Base-by-base conservation (phyloP, 2,113 vertebrate genomes). In the Xerus inauris region DNA sequence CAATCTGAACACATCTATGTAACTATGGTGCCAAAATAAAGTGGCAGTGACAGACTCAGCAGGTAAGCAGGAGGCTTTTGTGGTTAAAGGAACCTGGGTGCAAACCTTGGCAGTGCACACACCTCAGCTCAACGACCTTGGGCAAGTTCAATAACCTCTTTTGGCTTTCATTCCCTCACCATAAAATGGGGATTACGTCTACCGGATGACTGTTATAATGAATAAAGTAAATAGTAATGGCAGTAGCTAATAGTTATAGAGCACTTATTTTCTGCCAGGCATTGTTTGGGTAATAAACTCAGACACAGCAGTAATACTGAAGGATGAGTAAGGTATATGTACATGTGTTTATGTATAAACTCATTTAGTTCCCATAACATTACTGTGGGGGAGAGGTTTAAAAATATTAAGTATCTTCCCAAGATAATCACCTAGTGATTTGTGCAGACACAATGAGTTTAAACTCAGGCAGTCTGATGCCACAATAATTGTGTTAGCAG, bases 281-380 rank as follows among this genome's bases (percentile, higher is more conserved):
- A 45, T 26, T 35, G 28, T 42, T 24, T 54, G n/a, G 88, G n/a
- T 72, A 84, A 94, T 90, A 95, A 94, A 87, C 72, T 80, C 57
- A 94, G 62, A 88, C 54, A 38, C 17, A 77, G 57, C 9, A 80
- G 42, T n/a, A 65, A 90, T 91, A 71, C 22, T 57, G 47, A 40
- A 64, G 88, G 20, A 77, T 24, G 67, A 88, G 17, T 51, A 80
- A 79, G 69, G 8, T 10, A 0, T 13, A 72, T 28, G 35, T 77
- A 45, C 35, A 17, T 28, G 20, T 81, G 64, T 83, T 94, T 96
- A 86, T 14, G 19, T 57, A 86, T 86, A 91, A 95, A 88, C 40
- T 42, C 42, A 80, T 38, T 86, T 35, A 38, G 80, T 79, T 45
- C 84, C 49, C 54, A 76, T 62, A 79, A 90, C 49, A 76, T 59